phyloP scores from a whole-genome alignment of 53 echinoderm and acorn worm genomes.

The Holothuria leucospilota region DNA sequence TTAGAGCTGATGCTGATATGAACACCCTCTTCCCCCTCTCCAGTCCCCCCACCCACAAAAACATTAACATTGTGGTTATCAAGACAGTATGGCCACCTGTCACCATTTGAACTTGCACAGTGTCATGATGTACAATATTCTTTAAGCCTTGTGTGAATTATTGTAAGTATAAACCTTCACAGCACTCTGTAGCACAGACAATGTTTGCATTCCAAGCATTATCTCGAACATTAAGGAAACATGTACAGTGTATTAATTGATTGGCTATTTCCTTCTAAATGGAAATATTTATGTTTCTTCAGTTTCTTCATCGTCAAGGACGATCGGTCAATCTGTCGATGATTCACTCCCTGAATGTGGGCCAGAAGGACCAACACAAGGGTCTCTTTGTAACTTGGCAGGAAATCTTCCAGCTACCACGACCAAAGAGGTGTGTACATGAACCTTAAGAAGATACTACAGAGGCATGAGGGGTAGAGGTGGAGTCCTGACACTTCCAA shows the following conservation, averaged over 20 bases:
- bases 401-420: conserved; percentile 90
- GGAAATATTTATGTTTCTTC: background rate
- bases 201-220: background rate
- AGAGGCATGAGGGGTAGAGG: too few relatives aligned
- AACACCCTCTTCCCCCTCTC: too few relatives aligned
- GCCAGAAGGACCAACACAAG: conserved; percentile 97
- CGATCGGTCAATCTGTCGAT: conserved; percentile 68
- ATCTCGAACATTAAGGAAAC: background rate
- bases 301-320: conserved; percentile 89
- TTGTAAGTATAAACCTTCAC: background rate
- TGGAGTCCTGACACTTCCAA: too few relatives aligned
- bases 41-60: too few relatives aligned
- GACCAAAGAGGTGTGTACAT: conserved; percentile 76
- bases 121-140: background rate
- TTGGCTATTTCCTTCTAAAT: background rate
- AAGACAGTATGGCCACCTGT: too few relatives aligned
- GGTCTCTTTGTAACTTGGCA: conserved; percentile 95
- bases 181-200: background rate
- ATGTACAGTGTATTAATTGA: too few relatives aligned
- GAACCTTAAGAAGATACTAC: too few relatives aligned
- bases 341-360: conserved; percentile 81
- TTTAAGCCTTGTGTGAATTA: background rate
- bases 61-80: too few relatives aligned
- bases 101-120: background rate
- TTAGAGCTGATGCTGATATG: too few relatives aligned